Evolutionary conservation across 1,140 invertebrate species (phyloP).

Genomic region (Lysiphlebus fabarum): DNA sequence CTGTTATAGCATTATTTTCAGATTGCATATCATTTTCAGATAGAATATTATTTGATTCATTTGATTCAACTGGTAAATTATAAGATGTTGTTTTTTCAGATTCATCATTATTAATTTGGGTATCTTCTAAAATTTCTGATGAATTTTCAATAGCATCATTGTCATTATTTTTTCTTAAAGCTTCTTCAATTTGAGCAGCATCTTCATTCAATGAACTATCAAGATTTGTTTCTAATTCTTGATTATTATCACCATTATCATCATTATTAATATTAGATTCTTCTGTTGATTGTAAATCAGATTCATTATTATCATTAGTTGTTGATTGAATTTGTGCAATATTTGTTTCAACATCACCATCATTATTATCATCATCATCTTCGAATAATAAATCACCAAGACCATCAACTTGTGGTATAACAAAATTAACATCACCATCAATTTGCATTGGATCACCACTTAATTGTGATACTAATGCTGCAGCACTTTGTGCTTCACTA

Average conservation of each 20-base stretch:
- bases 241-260: neutral
- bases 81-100: neutral
- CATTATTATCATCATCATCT: constrained; percentile 31
- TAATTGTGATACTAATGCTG: constrained; percentile 41
- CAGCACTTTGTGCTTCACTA: constrained; percentile 39
- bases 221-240: constrained; percentile 14
- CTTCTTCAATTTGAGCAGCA: constrained; percentile 19
- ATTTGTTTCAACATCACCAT: neutral
- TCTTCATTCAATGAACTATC: constrained; percentile 24
- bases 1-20: constrained; percentile 17
- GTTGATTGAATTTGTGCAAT: too few species aligned
- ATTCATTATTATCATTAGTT: too few species aligned
- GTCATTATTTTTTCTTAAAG: constrained; percentile 16
- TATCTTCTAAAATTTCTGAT: constrained; percentile 20
- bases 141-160: constrained; percentile 8
- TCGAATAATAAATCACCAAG: constrained; percentile 41
- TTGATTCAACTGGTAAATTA: constrained; percentile 21
- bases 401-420: constrained; percentile 52
- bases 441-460: constrained; percentile 49
- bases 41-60: constrained; percentile 26
- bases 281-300: too few species aligned
- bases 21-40: constrained; percentile 31
- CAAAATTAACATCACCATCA: constrained; percentile 49
- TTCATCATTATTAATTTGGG: constrained; percentile 24
- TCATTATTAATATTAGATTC: too few species aligned